A percentile compares a stretch with the other conserved stretches of the same genome.
Evolutionary conservation across 1,140 invertebrate genomes (phyloP).

Genomic region (Chrysomallon squamiferum): DNA sequence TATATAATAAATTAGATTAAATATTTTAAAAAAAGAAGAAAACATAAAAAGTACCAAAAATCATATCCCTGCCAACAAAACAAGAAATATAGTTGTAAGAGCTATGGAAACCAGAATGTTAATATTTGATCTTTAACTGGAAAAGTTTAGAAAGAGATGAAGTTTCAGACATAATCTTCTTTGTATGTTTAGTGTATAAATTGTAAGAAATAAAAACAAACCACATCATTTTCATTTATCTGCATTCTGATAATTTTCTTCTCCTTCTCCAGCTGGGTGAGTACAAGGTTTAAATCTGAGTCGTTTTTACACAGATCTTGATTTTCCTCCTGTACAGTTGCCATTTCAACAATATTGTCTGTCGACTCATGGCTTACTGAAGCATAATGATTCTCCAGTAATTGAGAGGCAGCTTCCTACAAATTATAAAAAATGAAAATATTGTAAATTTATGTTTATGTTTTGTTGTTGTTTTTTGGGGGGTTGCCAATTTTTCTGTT

Average conservation of each 20-base stretch:
- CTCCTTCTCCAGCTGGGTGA: conserved; percentile 33
- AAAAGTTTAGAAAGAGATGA: too few relatives aligned
- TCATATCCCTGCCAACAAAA: too few relatives aligned
- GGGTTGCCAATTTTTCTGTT: not conserved
- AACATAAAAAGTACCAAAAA: not conserved
- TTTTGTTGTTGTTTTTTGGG: not conserved
- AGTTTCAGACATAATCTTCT: too few relatives aligned
- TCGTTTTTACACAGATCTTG: conserved; percentile 23
- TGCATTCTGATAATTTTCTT: conserved; percentile 27
- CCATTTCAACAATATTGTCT: conserved; percentile 36
- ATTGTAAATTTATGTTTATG: not conserved
- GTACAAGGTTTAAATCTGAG: conserved; percentile 30
- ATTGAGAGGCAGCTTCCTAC: conserved; percentile 27
- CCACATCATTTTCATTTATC: conserved; percentile 23
- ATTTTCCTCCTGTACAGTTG: conserved; percentile 19
- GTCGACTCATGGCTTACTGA: conserved; percentile 26
- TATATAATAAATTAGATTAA: not conserved
- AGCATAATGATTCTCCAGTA: conserved; percentile 25
- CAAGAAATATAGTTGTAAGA: not conserved
- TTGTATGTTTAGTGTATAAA: too few relatives aligned
- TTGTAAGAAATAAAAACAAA: conserved; percentile 22
- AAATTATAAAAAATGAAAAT: conserved; percentile 6
- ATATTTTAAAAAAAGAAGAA: not conserved
- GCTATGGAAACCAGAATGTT: not conserved
- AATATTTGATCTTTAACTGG: too few relatives aligned